A percentile compares a stretch with the other conserved stretches of the same genome.
Evolutionary conservation across 2,113 vertebrate genomes (phyloP).

Genomic region (Platycercus adscitus): DNA sequence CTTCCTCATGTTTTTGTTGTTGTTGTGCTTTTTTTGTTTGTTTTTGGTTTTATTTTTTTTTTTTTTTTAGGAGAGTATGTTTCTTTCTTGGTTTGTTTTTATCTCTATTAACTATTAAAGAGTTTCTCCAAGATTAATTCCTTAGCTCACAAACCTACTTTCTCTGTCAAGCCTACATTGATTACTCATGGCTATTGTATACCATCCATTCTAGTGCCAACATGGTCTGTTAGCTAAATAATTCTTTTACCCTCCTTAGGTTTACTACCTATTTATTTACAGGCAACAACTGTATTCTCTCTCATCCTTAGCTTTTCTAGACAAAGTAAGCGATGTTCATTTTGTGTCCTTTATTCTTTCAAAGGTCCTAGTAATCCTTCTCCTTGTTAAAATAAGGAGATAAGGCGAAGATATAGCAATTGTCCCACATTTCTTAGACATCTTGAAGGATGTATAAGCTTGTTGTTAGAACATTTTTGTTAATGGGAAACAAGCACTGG

Average conservation of each 20-base stretch:
- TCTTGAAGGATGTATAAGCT: neutral
- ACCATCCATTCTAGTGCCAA: neutral
- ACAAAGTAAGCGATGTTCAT: neutral
- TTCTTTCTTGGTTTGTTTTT: neutral
- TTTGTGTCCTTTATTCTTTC: neutral
- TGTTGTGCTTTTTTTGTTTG: too few relatives aligned
- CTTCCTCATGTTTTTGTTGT: accelerated
- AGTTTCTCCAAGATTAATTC: neutral
- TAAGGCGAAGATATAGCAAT: neutral
- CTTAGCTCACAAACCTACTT: neutral
- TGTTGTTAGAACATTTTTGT: neutral
- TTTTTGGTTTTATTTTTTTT: neutral
- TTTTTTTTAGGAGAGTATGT: neutral
- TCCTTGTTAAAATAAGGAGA: neutral
- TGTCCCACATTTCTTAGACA: neutral
- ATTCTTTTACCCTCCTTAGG: neutral
- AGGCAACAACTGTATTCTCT: neutral
- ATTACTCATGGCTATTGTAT: neutral
- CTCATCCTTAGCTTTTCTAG: neutral
- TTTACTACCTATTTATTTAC: neutral
- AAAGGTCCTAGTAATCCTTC: neutral
- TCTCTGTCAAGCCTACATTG: neutral
- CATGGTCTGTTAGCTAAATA: neutral
- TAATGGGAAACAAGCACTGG: neutral
- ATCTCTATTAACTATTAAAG: neutral